Evolutionary conservation across 2,888 invertebrate genomes (phyloP), one percentile per base, ranked within the genome.

Genomic region (Unio pictorum): DNA sequence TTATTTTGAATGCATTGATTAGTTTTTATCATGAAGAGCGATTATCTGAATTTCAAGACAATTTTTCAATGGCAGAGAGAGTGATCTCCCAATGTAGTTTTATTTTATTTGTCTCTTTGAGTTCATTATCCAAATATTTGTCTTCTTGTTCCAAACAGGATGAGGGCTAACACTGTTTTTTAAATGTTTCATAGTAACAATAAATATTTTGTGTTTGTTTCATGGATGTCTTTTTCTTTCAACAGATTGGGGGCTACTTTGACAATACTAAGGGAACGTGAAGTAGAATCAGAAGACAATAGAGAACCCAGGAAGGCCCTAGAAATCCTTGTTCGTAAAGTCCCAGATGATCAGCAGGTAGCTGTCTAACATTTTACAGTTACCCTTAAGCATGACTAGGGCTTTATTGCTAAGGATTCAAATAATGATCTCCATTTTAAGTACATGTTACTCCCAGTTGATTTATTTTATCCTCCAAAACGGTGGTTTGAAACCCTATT

Each of bases 321-420:
- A 0, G 97, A 99, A 91, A 95, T 98, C 6, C 91, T 96, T 64
- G 94, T 99, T 5, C 92, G 96, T 74, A 96, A 96, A 92, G 94
- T 91, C 5, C 91, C 91, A 28, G 91, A 91, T 73, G 89, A 90
- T 79, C 91, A 91, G 74, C 86, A 89, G 86, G 90, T 90, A 79
- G 45, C 45, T 45, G 34, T 34, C 7, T 1, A 34, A 34, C 1
- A 1, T 34, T 34, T 34, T 34, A 34, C 7, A 7, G 1, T 34
- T 34, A 34, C 45, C 11, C 45, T 45, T 45, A 11, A 3, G 11
- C 45, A 45, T 11, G 11, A 15, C 45, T 15, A 45, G 45, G 11
- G 45, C 8, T 45, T 45, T 45, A 15, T 11, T 45, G 45, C 45
- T 15, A 15, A 45, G 45, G 15, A 45, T 11, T 3, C 45, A 45